Conservation (phyloP, 2,797 vertebrate species). For the Martes flavigula region DNA sequence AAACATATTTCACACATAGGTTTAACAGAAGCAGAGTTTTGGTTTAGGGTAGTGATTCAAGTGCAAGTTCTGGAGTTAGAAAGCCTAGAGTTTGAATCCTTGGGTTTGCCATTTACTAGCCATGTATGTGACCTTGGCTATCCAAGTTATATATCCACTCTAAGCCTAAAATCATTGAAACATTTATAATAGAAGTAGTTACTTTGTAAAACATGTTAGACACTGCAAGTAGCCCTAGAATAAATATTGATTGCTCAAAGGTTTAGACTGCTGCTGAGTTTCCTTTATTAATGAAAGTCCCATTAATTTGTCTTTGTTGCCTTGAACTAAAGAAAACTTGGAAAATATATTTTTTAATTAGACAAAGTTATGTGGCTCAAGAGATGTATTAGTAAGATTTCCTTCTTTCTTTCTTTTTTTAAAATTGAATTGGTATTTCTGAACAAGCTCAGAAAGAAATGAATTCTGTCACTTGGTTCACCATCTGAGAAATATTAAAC, state of each 20-base stretch:
- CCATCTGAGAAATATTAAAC: conserved; percentile 19
- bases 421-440: background rate
- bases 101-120: background rate
- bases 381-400: background rate
- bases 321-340: background rate
- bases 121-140: background rate
- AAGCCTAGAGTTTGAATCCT: background rate
- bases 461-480: background rate
- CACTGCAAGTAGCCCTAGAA: background rate
- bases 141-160: background rate
- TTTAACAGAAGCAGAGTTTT: background rate
- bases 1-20: background rate
- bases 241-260: background rate
- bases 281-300: background rate
- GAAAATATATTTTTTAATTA: background rate
- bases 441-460: background rate
- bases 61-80: background rate
- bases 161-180: background rate
- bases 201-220: background rate
- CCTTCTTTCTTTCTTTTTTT: background rate
- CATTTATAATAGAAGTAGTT: background rate
- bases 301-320: background rate
- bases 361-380: background rate
- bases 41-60: background rate
- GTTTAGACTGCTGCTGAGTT: background rate